phyloP scores from a whole-genome alignment of 2,113 vertebrate species.

The Calyptomena viridis region DNA sequence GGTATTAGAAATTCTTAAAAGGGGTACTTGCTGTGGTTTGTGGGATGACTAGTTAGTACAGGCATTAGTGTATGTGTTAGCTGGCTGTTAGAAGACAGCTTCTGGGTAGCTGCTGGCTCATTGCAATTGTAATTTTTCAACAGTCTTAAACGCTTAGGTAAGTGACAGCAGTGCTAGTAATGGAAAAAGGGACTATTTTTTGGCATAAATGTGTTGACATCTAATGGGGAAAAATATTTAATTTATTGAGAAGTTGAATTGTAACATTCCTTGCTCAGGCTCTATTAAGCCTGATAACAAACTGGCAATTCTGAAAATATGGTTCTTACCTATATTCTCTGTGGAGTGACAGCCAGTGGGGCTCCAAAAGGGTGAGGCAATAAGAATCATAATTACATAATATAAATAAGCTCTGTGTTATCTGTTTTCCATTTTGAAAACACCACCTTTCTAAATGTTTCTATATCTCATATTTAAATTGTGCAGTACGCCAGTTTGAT shows the following conservation, averaged over 20 bases:
- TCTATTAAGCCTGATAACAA: constrained; percentile 36
- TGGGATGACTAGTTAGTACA: neutral
- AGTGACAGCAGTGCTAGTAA: neutral
- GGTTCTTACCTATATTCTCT: constrained; percentile 37
- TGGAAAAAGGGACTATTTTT: neutral
- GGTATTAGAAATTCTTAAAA: neutral
- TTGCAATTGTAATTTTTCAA: neutral
- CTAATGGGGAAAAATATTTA: neutral
- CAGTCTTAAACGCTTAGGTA: neutral
- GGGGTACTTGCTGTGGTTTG: neutral
- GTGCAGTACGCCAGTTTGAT: neutral
- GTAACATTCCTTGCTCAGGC: neutral
- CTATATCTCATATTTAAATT: neutral
- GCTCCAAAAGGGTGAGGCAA: constrained; percentile 41
- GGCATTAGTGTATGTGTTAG: neutral
- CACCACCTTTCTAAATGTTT: constrained; percentile 40
- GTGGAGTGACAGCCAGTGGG: constrained; percentile 44
- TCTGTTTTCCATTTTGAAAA: constrained; percentile 62
- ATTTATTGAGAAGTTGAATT: neutral
- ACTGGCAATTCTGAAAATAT: constrained; percentile 47
- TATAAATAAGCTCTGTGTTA: constrained; percentile 56
- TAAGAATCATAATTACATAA: constrained; percentile 60
- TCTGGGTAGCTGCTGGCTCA: neutral
- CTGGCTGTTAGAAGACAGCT: neutral
- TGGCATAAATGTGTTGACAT: neutral